These are phyloP conservation scores for Archocentrus centrarchus DNA, from an alignment of 2,113 vertebrate genomes.

Conservation along the genomic window DNA sequence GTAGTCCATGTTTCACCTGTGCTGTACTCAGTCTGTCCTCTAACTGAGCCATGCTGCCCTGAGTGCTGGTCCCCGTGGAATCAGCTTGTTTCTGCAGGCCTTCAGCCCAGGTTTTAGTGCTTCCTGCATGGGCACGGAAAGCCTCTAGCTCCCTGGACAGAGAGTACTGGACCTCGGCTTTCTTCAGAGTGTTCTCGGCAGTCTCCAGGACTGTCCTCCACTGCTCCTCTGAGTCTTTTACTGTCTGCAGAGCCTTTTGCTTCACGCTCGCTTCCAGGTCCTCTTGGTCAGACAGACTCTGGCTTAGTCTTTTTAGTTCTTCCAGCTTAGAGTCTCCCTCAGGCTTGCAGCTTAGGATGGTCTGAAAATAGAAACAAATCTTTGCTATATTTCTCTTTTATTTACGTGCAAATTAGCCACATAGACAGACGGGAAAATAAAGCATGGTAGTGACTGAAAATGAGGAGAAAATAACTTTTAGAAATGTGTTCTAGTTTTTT, in stretches of 20 bases:
- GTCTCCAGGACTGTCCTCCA: conserved; percentile 64
- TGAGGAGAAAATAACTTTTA: not conserved
- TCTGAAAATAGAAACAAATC: conserved; percentile 41
- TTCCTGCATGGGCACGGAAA: conserved; percentile 54
- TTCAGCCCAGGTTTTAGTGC: conserved; percentile 60
- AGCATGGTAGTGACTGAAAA: not conserved
- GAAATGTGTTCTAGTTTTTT: not conserved
- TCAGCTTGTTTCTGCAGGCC: conserved; percentile 57
- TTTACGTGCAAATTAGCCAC: not conserved
- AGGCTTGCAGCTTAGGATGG: conserved; percentile 67
- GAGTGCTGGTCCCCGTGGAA: conserved; percentile 33
- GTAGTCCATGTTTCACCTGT: conserved; percentile 49
- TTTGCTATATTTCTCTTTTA: not conserved
- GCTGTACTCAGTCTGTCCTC: conserved; percentile 60
- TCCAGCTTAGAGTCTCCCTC: conserved; percentile 72
- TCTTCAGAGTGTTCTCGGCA: conserved; percentile 45
- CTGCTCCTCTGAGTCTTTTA: conserved; percentile 56
- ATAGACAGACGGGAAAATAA: not conserved
- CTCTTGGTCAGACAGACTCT: conserved; percentile 56
- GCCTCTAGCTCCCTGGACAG: conserved; percentile 68
- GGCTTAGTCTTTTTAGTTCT: conserved; percentile 60
- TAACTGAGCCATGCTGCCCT: conserved; percentile 67
- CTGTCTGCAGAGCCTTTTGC: conserved; percentile 28
- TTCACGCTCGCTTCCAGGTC: conserved; percentile 52
- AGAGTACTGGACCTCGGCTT: conserved; percentile 67